These are phyloP conservation scores for Lypha dubia DNA, from an alignment of 2,888 invertebrate species.

Conservation along the genomic window DNA sequence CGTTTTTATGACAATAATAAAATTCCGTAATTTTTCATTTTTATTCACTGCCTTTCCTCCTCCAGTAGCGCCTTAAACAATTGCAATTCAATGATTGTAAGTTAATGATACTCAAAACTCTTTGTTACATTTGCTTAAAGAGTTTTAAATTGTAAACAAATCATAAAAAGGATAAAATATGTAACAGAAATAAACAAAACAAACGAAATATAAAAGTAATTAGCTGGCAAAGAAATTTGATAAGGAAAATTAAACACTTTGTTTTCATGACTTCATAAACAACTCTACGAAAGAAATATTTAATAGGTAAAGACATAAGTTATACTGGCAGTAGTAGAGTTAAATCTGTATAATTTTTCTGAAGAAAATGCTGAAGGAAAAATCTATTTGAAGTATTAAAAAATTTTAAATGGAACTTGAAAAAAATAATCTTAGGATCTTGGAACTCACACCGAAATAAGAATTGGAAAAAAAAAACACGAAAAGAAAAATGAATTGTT, in stretches of 20 bases:
- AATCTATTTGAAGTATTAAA: too few species aligned
- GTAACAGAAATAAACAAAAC: not conserved
- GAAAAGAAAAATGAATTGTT: too few species aligned
- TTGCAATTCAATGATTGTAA: slow-evolving; percentile 64
- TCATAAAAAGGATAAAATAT: slow-evolving; percentile 27
- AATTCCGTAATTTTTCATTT: slow-evolving; percentile 13
- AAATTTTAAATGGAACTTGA: too few species aligned
- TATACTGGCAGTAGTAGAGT: not conserved
- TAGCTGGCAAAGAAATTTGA: slow-evolving; percentile 20
- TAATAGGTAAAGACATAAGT: not conserved
- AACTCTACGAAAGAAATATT: not conserved
- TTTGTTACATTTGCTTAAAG: slow-evolving; percentile 29
- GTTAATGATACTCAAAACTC: slow-evolving; percentile 52
- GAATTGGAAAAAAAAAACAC: too few species aligned
- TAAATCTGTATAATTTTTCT: not conserved
- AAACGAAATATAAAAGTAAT: slow-evolving; percentile 4
- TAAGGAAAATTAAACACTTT: not conserved
- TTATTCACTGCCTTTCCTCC: not conserved
- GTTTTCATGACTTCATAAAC: not conserved
- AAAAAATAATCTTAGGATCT: too few species aligned
- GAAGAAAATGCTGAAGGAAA: too few species aligned
- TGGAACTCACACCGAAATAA: too few species aligned
- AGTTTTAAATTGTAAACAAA: slow-evolving; percentile 43
- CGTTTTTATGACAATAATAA: slow-evolving; percentile 54
- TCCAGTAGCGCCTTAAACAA: slow-evolving; percentile 41